Evolutionary conservation across 2,113 vertebrate genomes (phyloP).

Genomic region (Malaclemys terrapin): DNA sequence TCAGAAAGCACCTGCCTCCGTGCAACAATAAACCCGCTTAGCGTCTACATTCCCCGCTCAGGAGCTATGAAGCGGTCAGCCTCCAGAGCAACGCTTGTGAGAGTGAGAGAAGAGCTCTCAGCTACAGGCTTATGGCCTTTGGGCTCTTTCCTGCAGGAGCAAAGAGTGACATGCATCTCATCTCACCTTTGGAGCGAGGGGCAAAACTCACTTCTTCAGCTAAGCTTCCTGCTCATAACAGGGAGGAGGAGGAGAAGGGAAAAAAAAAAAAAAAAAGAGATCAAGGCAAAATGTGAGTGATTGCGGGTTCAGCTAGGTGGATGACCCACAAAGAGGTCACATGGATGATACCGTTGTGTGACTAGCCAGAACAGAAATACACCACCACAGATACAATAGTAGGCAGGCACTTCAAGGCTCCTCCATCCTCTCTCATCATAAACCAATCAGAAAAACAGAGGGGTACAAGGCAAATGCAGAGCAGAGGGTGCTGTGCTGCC

Average conservation of each 20-base stretch:
- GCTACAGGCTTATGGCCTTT: no score
- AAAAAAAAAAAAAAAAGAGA: neutral
- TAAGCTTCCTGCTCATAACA: neutral
- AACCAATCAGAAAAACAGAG: neutral
- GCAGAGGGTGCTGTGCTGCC: neutral
- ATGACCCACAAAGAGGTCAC: no score
- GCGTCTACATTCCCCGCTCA: neutral
- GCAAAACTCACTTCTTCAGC: no score
- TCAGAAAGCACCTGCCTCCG: neutral
- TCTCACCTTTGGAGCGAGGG: no score
- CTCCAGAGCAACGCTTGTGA: neutral
- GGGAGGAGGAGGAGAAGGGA: neutral
- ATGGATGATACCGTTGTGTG: no score
- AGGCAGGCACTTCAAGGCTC: neutral
- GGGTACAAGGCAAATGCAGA: neutral
- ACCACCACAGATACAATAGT: neutral
- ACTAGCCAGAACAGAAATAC: no score
- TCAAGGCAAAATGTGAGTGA: neutral
- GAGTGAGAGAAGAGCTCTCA: no score
- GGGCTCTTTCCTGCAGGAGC: no score
- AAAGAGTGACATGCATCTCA: no score
- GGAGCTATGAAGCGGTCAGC: no score
- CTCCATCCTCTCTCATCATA: neutral
- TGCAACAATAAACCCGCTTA: neutral
- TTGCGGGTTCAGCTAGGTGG: no score